phyloP scores from a whole-genome alignment of 2,113 vertebrate species.

The Perca fluviatilis region DNA sequence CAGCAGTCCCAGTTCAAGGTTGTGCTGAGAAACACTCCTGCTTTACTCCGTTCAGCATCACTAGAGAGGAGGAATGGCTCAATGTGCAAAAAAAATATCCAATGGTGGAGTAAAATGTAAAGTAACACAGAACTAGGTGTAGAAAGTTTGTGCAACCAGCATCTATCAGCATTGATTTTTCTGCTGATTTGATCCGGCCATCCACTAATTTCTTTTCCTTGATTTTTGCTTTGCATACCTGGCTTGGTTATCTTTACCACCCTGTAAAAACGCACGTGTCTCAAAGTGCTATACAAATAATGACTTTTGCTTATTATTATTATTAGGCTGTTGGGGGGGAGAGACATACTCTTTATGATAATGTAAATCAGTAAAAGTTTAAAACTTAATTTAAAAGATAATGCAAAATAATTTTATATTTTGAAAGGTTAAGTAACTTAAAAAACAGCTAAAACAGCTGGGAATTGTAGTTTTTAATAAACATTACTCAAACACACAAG shows the following conservation, averaged over 20 bases:
- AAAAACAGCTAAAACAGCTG: too few relatives aligned
- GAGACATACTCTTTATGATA: neutral
- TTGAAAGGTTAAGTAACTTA: too few relatives aligned
- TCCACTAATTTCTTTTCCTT: neutral
- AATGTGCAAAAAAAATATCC: constrained; percentile 1
- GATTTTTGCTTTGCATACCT: neutral
- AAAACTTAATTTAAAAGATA: neutral
- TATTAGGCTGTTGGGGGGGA: too few relatives aligned
- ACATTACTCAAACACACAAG: too few relatives aligned
- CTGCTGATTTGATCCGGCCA: neutral
- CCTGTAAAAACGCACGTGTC: neutral
- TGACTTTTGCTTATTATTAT: neutral
- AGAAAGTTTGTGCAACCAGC: neutral
- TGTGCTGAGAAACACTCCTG: neutral
- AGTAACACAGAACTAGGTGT: neutral
- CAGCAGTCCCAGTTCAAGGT: constrained; percentile 5
- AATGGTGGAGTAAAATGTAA: constrained; percentile 4
- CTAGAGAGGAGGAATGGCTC: neutral
- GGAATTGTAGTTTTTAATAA: too few relatives aligned
- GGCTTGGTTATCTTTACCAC: neutral
- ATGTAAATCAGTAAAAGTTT: neutral
- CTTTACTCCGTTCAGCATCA: constrained; percentile 4
- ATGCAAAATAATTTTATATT: too few relatives aligned
- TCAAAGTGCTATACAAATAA: neutral
- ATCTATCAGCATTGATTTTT: neutral